Evolutionary conservation across 2,888 invertebrate genomes (phyloP).

Genomic region (Tipula lateralis): DNA sequence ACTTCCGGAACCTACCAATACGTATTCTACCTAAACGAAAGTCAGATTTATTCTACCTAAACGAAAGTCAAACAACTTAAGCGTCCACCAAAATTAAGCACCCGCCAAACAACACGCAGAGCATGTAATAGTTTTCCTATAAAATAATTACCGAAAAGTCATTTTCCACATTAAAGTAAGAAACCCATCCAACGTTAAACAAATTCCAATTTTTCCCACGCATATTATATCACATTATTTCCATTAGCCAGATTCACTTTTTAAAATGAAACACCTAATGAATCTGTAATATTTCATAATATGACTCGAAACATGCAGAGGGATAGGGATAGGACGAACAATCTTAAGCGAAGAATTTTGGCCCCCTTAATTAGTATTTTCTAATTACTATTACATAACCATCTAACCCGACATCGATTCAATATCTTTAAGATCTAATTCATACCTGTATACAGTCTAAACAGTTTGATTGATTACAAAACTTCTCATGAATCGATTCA

Average conservation of each 20-base stretch:
- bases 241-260: not conserved
- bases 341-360: not conserved
- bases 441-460: too few relatives aligned
- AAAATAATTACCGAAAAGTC: too few relatives aligned
- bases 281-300: not conserved
- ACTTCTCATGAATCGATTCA: not conserved
- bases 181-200: not conserved
- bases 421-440: not conserved
- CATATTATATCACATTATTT: not conserved
- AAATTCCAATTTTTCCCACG: not conserved
- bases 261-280: not conserved
- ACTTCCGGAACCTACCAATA: too few relatives aligned
- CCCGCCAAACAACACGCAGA: too few relatives aligned
- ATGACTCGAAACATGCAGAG: not conserved
- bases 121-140: too few relatives aligned
- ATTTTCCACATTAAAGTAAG: too few relatives aligned
- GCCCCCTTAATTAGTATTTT: not conserved
- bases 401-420: not conserved
- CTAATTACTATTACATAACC: not conserved
- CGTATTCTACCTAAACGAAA: too few relatives aligned
- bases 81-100: too few relatives aligned
- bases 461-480: not conserved
- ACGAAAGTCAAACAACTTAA: too few relatives aligned
- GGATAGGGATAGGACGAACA: not conserved
- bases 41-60: too few relatives aligned